Conservation (phyloP, 2,113 vertebrate genomes). For the Heterotis niloticus region DNA sequence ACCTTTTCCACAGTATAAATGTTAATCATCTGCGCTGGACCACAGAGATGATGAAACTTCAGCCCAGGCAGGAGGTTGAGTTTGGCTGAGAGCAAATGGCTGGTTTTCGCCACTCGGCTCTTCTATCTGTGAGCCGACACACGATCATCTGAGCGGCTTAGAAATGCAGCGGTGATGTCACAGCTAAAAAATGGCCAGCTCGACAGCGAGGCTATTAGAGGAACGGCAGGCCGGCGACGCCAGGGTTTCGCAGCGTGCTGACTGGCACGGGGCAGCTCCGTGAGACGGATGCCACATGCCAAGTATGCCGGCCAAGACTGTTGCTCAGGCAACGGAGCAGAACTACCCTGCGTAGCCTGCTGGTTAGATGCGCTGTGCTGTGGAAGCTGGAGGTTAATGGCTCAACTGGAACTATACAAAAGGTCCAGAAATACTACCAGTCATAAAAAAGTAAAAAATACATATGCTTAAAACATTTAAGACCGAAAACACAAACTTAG, state of each 20-base stretch:
- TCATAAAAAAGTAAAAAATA: not conserved
- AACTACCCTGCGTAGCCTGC: not conserved
- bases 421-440: not conserved
- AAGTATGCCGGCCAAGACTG: slow-evolving; percentile 21
- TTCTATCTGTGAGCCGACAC: not conserved
- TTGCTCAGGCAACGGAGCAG: not conserved
- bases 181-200: not conserved
- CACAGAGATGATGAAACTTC: too few relatives aligned
- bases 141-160: not conserved
- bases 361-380: not conserved
- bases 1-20: too few relatives aligned
- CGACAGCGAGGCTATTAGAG: not conserved
- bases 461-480: not conserved
- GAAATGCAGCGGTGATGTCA: slow-evolving; percentile 11
- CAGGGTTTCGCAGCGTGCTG: too few relatives aligned
- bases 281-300: not conserved
- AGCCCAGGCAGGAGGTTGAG: too few relatives aligned
- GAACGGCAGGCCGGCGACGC: not conserved
- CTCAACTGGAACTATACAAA: too few relatives aligned
- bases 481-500: not conserved
- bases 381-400: not conserved
- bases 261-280: not conserved
- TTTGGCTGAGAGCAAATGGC: too few relatives aligned
- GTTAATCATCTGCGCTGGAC: too few relatives aligned
- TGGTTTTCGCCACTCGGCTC: too few relatives aligned